Percentiles rank a stretch among this genome's conserved stretches.
These are phyloP conservation scores for Drosophila grimshawi DNA, from an alignment of 1,140 invertebrate genomes.

Conservation along the genomic window DNA sequence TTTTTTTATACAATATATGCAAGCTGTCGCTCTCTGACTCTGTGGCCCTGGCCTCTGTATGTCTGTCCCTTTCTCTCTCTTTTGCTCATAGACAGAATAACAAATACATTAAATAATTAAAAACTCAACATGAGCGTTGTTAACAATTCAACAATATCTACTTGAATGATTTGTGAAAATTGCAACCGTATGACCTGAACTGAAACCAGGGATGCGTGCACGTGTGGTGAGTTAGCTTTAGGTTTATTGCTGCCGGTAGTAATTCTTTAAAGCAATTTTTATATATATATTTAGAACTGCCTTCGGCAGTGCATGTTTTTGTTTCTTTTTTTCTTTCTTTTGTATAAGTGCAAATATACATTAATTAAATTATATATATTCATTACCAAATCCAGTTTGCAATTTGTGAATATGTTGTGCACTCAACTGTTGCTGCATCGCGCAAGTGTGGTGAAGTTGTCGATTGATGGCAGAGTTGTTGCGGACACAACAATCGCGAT, in stretches of 20 bases:
- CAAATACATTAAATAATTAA: conserved; percentile 82
- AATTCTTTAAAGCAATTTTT: neutral
- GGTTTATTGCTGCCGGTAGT: neutral
- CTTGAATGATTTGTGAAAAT: conserved; percentile 53
- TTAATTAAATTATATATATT: neutral
- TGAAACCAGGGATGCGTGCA: conserved; percentile 28
- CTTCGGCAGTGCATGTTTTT: neutral
- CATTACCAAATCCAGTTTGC: neutral
- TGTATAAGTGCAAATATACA: neutral
- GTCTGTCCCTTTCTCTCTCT: conserved; percentile 73
- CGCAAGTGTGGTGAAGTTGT: conserved; percentile 6
- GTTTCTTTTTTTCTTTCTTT: neutral
- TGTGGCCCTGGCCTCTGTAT: conserved; percentile 72
- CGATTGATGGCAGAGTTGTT: conserved; percentile 4
- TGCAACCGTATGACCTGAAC: conserved; percentile 10
- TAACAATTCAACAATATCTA: conserved; percentile 70
- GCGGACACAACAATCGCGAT: neutral
- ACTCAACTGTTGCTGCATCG: conserved; percentile 1
- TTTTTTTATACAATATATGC: conserved; percentile 56
- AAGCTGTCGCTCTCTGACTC: conserved; percentile 63
- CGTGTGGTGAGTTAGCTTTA: conserved; percentile 2
- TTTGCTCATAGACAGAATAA: conserved; percentile 79
- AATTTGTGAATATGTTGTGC: neutral
- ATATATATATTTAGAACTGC: neutral
- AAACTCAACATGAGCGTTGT: conserved; percentile 75